A percentile compares a stretch with the other conserved stretches of the same genome.
Conservation (phyloP, 2,888 invertebrate species). For the Euzetes globulus region DNA sequence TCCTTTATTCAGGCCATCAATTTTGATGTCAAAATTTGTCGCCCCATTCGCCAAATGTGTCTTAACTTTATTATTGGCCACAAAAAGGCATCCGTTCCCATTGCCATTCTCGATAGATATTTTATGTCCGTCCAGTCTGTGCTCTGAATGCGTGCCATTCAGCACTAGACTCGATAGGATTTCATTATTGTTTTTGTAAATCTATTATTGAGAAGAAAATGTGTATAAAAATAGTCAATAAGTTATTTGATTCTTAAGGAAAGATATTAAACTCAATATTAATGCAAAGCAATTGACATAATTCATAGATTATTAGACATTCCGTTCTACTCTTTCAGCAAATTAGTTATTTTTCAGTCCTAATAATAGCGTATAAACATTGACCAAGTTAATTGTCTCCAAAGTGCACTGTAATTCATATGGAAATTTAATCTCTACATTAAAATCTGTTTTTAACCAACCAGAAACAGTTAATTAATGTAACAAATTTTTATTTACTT, state of each 20-base stretch:
- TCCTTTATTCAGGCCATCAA: slow-evolving; percentile 11
- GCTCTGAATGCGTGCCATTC: not conserved
- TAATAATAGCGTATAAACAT: no score
- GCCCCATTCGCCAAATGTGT: not conserved
- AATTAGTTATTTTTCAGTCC: no score
- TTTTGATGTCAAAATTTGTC: not conserved
- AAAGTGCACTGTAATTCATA: no score
- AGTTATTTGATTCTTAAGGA: not conserved
- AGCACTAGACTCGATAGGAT: not conserved
- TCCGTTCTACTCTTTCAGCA: no score
- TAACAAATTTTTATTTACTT: no score
- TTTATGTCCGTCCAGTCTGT: not conserved
- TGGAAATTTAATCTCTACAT: no score
- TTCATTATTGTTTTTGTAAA: not conserved
- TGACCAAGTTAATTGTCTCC: no score
- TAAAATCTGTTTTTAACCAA: no score
- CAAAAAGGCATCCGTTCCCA: not conserved
- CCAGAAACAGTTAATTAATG: no score
- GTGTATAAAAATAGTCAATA: not conserved
- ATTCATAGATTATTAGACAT: not conserved
- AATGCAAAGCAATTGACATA: not conserved
- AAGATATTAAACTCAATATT: not conserved
- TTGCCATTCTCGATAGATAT: not conserved
- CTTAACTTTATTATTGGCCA: slow-evolving; percentile 4
- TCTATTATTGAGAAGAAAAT: not conserved